Conservation (phyloP, 35 echinoderm and acorn worm genomes). For the Lytechinus variegatus region DNA sequence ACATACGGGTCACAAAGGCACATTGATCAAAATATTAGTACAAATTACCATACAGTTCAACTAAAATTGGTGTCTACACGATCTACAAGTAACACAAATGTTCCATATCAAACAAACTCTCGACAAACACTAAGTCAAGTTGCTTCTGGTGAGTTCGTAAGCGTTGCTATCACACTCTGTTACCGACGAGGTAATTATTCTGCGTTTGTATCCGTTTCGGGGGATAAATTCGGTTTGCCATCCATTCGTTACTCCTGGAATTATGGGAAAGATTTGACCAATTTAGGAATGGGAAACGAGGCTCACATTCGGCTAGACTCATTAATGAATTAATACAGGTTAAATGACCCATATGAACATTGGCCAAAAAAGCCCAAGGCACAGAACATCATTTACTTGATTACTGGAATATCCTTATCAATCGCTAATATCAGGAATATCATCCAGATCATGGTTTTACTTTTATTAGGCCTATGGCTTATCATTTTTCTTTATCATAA, state of each 20-base stretch:
- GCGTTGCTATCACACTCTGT: not conserved
- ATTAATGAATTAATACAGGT: not conserved
- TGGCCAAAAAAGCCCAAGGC: not conserved
- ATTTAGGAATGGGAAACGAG: not conserved
- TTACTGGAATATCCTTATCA: too few relatives aligned
- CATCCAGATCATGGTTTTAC: too few relatives aligned
- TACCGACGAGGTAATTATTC: not conserved
- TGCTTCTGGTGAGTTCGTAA: not conserved
- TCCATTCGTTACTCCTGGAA: not conserved
- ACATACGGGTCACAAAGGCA: not conserved
- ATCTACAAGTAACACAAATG: not conserved
- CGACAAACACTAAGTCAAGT: slow-evolving; percentile 5
- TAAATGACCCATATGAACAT: not conserved
- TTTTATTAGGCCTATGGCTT: too few relatives aligned
- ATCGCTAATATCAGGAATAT: too few relatives aligned
- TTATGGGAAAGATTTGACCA: not conserved
- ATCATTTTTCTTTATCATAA: too few relatives aligned
- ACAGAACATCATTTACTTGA: not conserved
- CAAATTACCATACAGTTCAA: not conserved
- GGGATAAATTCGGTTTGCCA: not conserved
- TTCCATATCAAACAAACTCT: not conserved
- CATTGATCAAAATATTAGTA: slow-evolving; percentile 2
- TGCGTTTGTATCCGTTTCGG: not conserved
- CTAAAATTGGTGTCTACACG: not conserved
- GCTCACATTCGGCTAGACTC: not conserved